phyloP scores from a whole-genome alignment of 2,888 invertebrate genomes.

The Vanessa cardui region DNA sequence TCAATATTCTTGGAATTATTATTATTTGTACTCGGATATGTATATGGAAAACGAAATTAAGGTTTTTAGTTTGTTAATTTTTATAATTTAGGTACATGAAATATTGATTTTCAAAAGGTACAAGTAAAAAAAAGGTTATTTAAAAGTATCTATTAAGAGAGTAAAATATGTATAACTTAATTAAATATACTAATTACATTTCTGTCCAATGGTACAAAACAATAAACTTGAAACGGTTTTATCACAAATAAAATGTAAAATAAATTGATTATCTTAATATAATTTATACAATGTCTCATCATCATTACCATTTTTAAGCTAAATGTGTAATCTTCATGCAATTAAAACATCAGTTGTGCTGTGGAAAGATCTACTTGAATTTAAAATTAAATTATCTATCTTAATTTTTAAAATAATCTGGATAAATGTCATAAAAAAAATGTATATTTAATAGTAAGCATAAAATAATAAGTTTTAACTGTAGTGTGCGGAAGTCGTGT shows the following conservation, averaged over 20 bases:
- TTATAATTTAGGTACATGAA: too few relatives aligned
- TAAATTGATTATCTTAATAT: constrained; percentile 35
- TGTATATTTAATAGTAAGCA: constrained; percentile 3
- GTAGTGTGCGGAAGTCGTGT: constrained; percentile 7
- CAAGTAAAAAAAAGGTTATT: constrained; percentile 7
- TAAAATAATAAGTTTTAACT: constrained; percentile 6
- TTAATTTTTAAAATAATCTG: constrained; percentile 2
- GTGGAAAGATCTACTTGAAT: constrained; percentile 12
- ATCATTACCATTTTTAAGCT: constrained; percentile 15
- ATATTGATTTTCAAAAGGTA: not conserved
- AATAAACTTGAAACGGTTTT: constrained; percentile 33
- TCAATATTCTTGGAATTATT: too few relatives aligned
- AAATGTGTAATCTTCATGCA: constrained; percentile 10
- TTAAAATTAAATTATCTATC: not conserved
- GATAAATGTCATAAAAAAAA: constrained; percentile 6
- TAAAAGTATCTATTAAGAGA: constrained; percentile 34
- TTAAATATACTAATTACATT: constrained; percentile 38
- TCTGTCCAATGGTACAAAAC: constrained; percentile 32
- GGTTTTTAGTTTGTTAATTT: too few relatives aligned
- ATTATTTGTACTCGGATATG: too few relatives aligned
- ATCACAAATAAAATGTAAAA: constrained; percentile 38
- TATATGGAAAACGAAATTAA: too few relatives aligned
- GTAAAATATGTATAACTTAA: constrained; percentile 37
- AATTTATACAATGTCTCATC: constrained; percentile 30
- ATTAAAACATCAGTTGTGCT: constrained; percentile 20